phyloP scores from a whole-genome alignment of 2,888 invertebrate genomes.

The Vanessa cardui region DNA sequence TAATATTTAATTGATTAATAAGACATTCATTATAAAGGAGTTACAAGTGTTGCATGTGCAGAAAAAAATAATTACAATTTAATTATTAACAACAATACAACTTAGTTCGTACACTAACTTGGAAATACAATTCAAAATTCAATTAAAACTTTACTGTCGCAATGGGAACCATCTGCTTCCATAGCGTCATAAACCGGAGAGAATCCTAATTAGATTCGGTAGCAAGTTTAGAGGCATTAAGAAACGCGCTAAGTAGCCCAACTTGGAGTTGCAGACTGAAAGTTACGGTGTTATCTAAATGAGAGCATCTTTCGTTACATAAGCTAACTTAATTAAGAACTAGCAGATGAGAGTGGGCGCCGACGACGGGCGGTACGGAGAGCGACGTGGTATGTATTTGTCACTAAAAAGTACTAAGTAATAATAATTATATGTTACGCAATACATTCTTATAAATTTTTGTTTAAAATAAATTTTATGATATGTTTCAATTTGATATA shows the following conservation, averaged over 20 bases:
- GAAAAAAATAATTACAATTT: not conserved
- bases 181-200: constrained; percentile 52
- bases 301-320: constrained; percentile 84
- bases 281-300: constrained; percentile 83
- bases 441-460: not conserved
- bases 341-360: constrained; percentile 82
- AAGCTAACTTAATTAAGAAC: constrained; percentile 84
- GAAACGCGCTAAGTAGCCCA: constrained; percentile 70
- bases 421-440: not conserved
- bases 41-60: no score
- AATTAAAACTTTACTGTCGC: constrained; percentile 47
- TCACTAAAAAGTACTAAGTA: constrained; percentile 19
- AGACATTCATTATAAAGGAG: no score
- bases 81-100: not conserved
- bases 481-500: no score
- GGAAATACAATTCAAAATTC: constrained; percentile 37
- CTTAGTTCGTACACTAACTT: constrained; percentile 17
- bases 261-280: constrained; percentile 70
- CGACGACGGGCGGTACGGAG: constrained; percentile 65
- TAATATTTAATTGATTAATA: no score
- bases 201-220: constrained; percentile 66
- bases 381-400: constrained; percentile 57
- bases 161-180: constrained; percentile 46
- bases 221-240: constrained; percentile 41
- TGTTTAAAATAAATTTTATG: not conserved